A percentile compares a stretch with the other conserved stretches of the same genome.
phyloP scores from a whole-genome alignment of 2,888 invertebrate species.

The Caenorhabditis wallacei region DNA sequence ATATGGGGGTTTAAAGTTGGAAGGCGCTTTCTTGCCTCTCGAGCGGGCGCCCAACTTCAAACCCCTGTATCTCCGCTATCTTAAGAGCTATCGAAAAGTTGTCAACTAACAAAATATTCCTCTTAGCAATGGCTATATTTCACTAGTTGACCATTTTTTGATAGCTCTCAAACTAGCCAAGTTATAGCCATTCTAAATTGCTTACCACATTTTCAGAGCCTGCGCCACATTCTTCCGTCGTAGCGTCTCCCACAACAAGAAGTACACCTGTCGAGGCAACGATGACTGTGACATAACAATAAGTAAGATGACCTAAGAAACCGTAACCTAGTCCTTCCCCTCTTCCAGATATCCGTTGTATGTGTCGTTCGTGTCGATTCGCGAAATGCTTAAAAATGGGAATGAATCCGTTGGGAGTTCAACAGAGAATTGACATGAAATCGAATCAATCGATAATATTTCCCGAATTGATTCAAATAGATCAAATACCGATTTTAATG shows the following conservation, averaged over 20 bases:
- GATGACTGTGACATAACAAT: conserved; percentile 41
- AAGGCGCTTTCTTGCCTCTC: background rate
- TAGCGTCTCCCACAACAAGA: conserved; percentile 31
- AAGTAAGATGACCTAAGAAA: conserved; percentile 35
- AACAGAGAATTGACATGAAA: conserved; percentile 23
- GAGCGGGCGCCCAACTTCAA: too few species aligned
- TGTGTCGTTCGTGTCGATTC: conserved; percentile 54
- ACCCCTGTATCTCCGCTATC: background rate
- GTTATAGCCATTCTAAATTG: too few species aligned
- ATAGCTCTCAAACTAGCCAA: too few species aligned
- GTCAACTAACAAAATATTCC: too few species aligned
- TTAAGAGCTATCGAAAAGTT: too few species aligned
- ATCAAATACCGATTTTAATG: conserved; percentile 31
- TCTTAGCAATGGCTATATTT: too few species aligned
- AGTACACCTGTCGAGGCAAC: conserved; percentile 41
- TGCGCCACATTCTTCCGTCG: conserved; percentile 65
- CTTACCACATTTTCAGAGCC: conserved; percentile 48
- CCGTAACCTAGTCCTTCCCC: background rate
- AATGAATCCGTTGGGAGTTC: conserved; percentile 56
- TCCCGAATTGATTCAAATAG: background rate
- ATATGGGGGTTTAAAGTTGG: background rate
- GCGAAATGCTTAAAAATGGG: conserved; percentile 43
- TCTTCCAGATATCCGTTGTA: conserved; percentile 53
- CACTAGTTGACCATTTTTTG: too few species aligned
- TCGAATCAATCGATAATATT: too few species aligned